Percentiles rank a stretch among this genome's conserved stretches.
These are phyloP conservation scores for Trachelus iudaicus DNA, from an alignment of 2,888 invertebrate species.

Conservation along the genomic window DNA sequence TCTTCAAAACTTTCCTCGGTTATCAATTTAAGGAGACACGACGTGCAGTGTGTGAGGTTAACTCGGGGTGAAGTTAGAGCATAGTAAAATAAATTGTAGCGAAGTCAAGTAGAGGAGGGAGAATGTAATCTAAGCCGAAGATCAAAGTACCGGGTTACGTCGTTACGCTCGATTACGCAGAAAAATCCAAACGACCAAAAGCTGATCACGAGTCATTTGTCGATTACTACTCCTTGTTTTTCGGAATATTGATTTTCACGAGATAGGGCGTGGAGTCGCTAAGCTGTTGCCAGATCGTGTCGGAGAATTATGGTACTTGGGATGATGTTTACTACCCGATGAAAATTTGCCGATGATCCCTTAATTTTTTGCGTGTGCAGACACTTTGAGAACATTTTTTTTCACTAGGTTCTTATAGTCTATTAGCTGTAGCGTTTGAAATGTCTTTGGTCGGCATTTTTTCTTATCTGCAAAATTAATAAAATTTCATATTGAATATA, in stretches of 20 bases:
- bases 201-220: not conserved
- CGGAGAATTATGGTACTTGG: not conserved
- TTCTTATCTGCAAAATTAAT: not conserved
- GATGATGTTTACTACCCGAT: not conserved
- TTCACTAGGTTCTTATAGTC: not conserved
- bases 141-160: not conserved
- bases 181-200: constrained; percentile 13
- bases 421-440: not conserved
- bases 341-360: not conserved
- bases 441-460: not conserved
- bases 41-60: not conserved
- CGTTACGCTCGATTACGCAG: constrained; percentile 24
- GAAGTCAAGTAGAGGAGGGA: constrained; percentile 5
- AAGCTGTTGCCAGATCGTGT: not conserved
- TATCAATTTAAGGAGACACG: constrained; percentile 4
- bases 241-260: not conserved
- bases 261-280: not conserved
- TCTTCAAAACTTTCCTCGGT: constrained; percentile 2
- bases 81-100: not conserved
- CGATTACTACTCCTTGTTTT: not conserved
- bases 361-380: not conserved
- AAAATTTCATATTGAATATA: not conserved
- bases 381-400: not conserved
- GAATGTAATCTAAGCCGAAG: constrained; percentile 5
- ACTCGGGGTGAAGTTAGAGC: not conserved